Evolutionary conservation across 2,888 invertebrate genomes (phyloP).

Genomic region (Ethmia dodecea): DNA sequence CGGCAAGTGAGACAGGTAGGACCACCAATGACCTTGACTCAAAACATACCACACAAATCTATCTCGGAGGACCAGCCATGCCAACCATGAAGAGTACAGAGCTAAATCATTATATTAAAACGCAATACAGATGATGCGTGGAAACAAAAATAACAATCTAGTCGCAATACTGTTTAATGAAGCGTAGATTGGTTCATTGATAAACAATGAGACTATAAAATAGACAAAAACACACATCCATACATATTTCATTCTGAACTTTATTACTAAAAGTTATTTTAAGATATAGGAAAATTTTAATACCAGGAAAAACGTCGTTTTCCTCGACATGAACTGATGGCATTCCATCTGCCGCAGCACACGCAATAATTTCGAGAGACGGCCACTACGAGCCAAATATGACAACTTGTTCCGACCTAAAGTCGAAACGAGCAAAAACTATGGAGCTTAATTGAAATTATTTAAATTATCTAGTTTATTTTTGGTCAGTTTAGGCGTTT

Average conservation of each 20-base stretch:
- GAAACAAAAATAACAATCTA: not conserved
- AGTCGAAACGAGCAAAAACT: slow-evolving; percentile 37
- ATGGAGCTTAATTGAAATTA: slow-evolving; percentile 25
- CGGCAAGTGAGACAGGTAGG: slow-evolving; percentile 35
- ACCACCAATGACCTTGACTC: slow-evolving; percentile 31
- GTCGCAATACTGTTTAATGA: slow-evolving; percentile 1
- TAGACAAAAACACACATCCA: too few relatives aligned
- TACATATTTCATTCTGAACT: too few relatives aligned
- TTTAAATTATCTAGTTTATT: slow-evolving; percentile 16
- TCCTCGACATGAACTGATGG: slow-evolving; percentile 31
- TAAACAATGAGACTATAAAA: too few relatives aligned
- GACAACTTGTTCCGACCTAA: slow-evolving; percentile 49
- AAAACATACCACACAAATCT: slow-evolving; percentile 24
- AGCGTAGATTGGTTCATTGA: too few relatives aligned
- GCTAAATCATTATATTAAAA: not conserved
- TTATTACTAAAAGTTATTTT: too few relatives aligned
- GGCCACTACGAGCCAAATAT: slow-evolving; percentile 46
- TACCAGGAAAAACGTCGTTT: slow-evolving; percentile 36
- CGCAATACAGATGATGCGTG: not conserved
- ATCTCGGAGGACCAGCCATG: too few relatives aligned
- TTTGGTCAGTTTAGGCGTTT: slow-evolving; percentile 2
- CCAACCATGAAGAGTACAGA: slow-evolving; percentile 25
- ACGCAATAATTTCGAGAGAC: slow-evolving; percentile 34
- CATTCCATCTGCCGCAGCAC: slow-evolving; percentile 27
- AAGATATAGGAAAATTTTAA: too few relatives aligned